phyloP scores from a whole-genome alignment of 2,888 invertebrate genomes.

The Aethes cnicana region DNA sequence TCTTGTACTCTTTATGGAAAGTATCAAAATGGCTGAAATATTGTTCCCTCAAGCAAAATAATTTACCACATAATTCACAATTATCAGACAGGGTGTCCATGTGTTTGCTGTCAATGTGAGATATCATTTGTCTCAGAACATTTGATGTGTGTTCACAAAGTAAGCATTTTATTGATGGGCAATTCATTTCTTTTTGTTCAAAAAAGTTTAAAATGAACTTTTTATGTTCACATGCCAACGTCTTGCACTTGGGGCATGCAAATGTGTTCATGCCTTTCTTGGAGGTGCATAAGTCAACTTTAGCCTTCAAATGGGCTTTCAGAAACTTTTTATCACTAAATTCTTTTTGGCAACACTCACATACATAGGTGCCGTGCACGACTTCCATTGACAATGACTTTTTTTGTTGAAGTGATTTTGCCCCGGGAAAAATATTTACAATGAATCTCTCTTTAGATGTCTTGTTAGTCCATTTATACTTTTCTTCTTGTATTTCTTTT shows the following conservation, averaged over 20 bases:
- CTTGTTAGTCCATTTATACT: slow-evolving; percentile 9
- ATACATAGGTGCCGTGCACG: slow-evolving; percentile 10
- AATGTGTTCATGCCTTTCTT: not conserved
- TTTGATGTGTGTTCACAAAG: slow-evolving; percentile 1
- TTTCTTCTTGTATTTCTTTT: not conserved
- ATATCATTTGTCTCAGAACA: not conserved
- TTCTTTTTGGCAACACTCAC: slow-evolving; percentile 17
- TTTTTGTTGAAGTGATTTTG: not conserved
- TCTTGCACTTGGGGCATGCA: slow-evolving; percentile 14
- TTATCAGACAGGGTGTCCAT: slow-evolving; percentile 16
- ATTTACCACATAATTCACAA: slow-evolving; percentile 23
- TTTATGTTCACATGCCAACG: slow-evolving; percentile 11
- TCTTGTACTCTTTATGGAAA: slow-evolving; percentile 13
- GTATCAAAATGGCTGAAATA: slow-evolving; percentile 29
- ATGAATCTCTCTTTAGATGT: not conserved
- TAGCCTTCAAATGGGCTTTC: slow-evolving; percentile 12
- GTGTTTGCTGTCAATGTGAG: slow-evolving; percentile 17
- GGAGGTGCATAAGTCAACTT: slow-evolving; percentile 3
- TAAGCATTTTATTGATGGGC: slow-evolving; percentile 2
- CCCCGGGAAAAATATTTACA: too few species aligned
- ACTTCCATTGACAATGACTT: not conserved
- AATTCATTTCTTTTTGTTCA: slow-evolving; percentile 6
- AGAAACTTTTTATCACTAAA: slow-evolving; percentile 25
- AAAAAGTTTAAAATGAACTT: slow-evolving; percentile 19
- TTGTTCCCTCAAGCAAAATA: slow-evolving; percentile 22